Base-by-base conservation (phyloP, 2,888 invertebrate genomes). In the Epirrhoe alternata region DNA sequence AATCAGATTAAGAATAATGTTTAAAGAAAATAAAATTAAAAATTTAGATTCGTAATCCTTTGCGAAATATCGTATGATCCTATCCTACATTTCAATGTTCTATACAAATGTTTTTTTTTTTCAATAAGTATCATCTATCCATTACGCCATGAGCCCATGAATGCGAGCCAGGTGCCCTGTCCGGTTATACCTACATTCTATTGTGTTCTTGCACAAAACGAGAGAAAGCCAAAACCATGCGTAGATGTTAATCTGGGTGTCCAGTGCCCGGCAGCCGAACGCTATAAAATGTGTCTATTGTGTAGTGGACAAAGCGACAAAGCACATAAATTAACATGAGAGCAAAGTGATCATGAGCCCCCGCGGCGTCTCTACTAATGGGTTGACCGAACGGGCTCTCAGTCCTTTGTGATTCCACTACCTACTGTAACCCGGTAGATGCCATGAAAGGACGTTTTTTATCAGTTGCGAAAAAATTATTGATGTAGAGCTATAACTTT, bases 271-370 rank as follows among this genome's bases (percentile, higher is more conserved):
- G 92, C 91, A 90, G 88, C 85, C 83, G 84, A 87, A 85, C 75
- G 82, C 86, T 90, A 90, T 91, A 92, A 92, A 92, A 90, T 88
- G 85, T 72, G 75, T 60, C 84, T 69, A 85, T 90, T 90, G 89
- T 90, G 69, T 59, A 73, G 69, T 77, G 86, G 81, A 92, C 90
- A 92, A 92, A 80, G 85, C 86, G 78, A 90, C 92, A 92, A 92
- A 92, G 87, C 85, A 92, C 92, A 92, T 92, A 93, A 93, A 93
- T 93, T 92, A 92, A 89, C 88, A 86, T 86, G 85, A 87, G 91
- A 88, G 91, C 89, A 86, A 87, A 90, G 91, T 92, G 92, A 93
- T 93, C 91, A 90, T 88, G 90, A 90, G 84, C 87, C 82, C 90
- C 92, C 86, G 92, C 79, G 71, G 92, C 71, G 88, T 75, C 71